These are phyloP conservation scores for Caiman crocodilus DNA, from an alignment of 2,797 vertebrate genomes.

Conservation along the genomic window DNA sequence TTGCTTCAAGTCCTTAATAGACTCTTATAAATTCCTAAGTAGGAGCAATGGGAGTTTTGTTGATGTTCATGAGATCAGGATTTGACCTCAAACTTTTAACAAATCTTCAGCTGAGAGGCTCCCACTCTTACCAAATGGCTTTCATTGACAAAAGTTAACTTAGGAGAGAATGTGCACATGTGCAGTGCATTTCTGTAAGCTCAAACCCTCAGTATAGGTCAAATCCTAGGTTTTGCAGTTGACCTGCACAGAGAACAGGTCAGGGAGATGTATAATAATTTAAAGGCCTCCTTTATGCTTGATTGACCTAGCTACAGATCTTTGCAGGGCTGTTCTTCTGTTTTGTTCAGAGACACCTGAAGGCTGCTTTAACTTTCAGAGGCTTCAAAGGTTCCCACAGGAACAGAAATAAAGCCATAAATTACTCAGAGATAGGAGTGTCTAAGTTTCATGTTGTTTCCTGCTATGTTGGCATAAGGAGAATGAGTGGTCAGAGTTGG, in stretches of 20 bases:
- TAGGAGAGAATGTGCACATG: neutral
- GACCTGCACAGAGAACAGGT: neutral
- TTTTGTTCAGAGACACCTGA: neutral
- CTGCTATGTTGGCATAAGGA: neutral
- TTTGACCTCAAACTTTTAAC: conserved; percentile 15
- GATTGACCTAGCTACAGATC: neutral
- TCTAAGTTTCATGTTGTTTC: neutral
- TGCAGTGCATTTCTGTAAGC: neutral
- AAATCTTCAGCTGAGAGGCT: conserved; percentile 13
- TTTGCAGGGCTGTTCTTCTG: neutral
- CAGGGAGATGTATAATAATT: accelerated
- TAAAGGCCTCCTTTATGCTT: neutral
- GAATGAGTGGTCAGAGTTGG: conserved; percentile 40
- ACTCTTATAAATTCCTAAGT: neutral
- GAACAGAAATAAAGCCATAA: neutral
- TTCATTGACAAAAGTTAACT: neutral
- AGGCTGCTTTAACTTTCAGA: neutral
- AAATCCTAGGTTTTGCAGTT: neutral
- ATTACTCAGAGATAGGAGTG: neutral
- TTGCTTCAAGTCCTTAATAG: conserved; percentile 17
- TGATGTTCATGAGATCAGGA: conserved; percentile 5
- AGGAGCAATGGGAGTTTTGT: conserved; percentile 1
- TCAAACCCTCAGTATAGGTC: neutral
- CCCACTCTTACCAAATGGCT: conserved; percentile 20
- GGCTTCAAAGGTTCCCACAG: conserved; percentile 1